Evolutionary conservation across 1,140 invertebrate genomes (phyloP).

Genomic region (Phocides pigmalion): DNA sequence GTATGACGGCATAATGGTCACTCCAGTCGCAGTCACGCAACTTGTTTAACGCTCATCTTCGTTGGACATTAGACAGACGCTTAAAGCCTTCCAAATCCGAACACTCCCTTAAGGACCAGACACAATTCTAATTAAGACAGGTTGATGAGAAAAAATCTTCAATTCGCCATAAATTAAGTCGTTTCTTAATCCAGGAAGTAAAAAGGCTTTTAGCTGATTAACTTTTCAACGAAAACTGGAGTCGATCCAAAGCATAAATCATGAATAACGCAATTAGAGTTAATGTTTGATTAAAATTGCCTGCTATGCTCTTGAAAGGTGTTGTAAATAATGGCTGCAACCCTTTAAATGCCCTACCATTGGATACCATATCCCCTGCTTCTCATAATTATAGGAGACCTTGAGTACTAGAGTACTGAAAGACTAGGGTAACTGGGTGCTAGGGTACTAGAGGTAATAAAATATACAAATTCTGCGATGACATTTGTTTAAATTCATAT

Average conservation of each 20-base stretch:
- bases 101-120: conserved; percentile 4
- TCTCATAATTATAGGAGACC: no score
- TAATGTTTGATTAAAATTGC: conserved; percentile 60
- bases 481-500: no score
- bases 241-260: conserved; percentile 64
- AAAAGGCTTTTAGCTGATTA: conserved; percentile 77
- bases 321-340: background rate
- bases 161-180: conserved; percentile 69
- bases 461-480: no score
- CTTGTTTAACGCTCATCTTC: no score
- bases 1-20: no score
- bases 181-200: conserved; percentile 64
- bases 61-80: background rate
- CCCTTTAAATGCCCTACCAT: no score
- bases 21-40: no score
- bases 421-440: no score
- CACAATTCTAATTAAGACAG: conserved; percentile 50
- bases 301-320: background rate
- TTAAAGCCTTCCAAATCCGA: background rate
- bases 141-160: conserved; percentile 56
- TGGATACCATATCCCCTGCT: no score
- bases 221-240: conserved; percentile 71
- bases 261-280: conserved; percentile 60
- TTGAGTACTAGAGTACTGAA: no score
- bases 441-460: no score